Evolutionary conservation across 2,797 vertebrate species (phyloP), one percentile per base, ranked within the genome.

Genomic region (Sebastes aleutianus): DNA sequence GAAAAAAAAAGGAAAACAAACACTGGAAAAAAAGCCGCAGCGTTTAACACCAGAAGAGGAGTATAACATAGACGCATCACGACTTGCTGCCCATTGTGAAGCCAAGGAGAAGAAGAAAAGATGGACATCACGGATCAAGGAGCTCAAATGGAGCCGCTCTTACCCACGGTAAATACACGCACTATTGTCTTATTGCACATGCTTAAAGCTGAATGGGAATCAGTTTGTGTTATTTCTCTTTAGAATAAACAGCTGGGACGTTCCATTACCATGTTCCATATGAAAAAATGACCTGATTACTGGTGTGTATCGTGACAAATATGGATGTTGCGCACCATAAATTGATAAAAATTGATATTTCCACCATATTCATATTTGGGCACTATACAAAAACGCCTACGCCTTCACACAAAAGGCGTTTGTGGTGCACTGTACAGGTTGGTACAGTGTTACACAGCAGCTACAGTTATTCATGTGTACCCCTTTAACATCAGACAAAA

Each of bases 61-160:
- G 14, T 47, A 47, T 20, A n/a, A 47, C 8, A n/a, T 16, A 70
- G 76, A 39, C 80, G 85, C 88, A 80, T 84, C 87, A 74, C 88
- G 74, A 82, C 79, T 61, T 16, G 47, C 36, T 61, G 70, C n/a
- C 63, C 32, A 64, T 84, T 82, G 78, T 86, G 83, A 78, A 83
- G 59, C 54, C 82, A 62, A 87, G 78, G 77, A 85, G 88, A 77
- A 85, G 87, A 79, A 79, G 76, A 72, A 87, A 96, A 95, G 94
- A 99, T 99, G 98, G 98, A 99, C 94, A 96, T 97, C 82, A 98
- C 97, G 85, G 98, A 99, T 76, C 98, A 98, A 93, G 98, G 97
- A 91, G 98, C 98, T 87, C 98, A 99, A 92, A 99, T 99, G 98
- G 98, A 99, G 95, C 98, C 98, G 84, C 95, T 99, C 84, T 96